phyloP scores from a whole-genome alignment of 2,797 vertebrate genomes.

The Rhincodon typus region DNA sequence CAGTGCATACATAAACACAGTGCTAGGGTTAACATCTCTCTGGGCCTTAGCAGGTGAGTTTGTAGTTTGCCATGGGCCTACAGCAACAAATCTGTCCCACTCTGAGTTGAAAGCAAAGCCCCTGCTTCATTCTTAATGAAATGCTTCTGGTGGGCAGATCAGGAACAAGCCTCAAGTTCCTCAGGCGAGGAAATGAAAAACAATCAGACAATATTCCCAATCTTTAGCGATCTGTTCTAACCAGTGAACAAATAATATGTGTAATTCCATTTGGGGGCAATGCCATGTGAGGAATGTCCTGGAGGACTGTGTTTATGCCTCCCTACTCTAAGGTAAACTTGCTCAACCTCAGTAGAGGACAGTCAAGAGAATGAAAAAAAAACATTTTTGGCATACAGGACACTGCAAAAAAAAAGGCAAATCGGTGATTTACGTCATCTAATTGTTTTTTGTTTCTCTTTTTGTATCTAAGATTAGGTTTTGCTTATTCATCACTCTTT shows the following conservation, averaged over 20 bases:
- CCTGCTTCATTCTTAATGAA: not conserved
- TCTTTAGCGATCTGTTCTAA: not conserved
- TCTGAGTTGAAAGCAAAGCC: not conserved
- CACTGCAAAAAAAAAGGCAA: not conserved
- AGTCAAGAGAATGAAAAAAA: not conserved
- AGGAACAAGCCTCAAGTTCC: not conserved
- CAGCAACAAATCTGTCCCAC: not conserved
- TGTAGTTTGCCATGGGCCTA: not conserved
- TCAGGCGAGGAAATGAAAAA: not conserved
- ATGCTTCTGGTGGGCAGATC: too few species aligned
- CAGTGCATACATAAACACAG: not conserved
- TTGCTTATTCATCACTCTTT: not conserved
- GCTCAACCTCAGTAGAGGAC: not conserved
- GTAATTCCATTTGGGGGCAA: not conserved
- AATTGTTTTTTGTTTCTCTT: not conserved
- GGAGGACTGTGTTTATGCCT: not conserved
- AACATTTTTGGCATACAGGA: too few species aligned
- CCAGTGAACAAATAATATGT: too few species aligned
- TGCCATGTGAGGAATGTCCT: not conserved
- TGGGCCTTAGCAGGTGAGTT: not conserved
- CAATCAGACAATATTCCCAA: not conserved
- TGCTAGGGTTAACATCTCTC: not conserved
- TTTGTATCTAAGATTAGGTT: constrained; percentile 24
- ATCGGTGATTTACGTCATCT: not conserved
- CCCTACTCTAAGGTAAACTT: not conserved